phyloP scores from a whole-genome alignment of 2,113 vertebrate genomes.

The Shinisaurus crocodilurus region DNA sequence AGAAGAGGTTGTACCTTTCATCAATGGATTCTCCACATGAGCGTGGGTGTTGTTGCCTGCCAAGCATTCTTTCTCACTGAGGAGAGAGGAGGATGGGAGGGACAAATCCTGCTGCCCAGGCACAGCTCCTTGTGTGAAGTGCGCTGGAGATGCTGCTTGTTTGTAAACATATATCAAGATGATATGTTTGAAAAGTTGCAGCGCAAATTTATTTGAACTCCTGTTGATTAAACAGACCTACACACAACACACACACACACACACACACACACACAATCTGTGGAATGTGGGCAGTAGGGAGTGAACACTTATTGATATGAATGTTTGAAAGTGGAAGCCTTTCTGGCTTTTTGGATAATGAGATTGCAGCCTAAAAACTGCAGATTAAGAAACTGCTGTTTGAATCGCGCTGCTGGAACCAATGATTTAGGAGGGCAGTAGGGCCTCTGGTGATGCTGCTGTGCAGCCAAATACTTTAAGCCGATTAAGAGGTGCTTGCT shows the following conservation, averaged over 20 bases:
- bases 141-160: background rate
- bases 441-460: background rate
- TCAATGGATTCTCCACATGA: background rate
- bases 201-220: background rate
- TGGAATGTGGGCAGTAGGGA: background rate
- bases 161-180: background rate
- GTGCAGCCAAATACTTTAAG: conserved; percentile 4
- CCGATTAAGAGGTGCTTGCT: conserved; percentile 14
- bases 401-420: background rate
- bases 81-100: background rate
- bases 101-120: background rate
- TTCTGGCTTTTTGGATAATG: conserved; percentile 10
- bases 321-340: background rate
- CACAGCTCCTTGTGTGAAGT: background rate
- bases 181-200: background rate
- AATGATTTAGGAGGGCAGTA: conserved; percentile 8
- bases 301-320: background rate
- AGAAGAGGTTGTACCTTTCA: background rate
- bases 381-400: background rate
- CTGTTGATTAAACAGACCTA: background rate
- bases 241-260: background rate
- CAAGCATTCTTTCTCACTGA: background rate
- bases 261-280: background rate
- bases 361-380: background rate
- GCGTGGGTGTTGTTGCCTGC: background rate